phyloP scores from a whole-genome alignment of 2,113 vertebrate species.

The Sorex araneus region DNA sequence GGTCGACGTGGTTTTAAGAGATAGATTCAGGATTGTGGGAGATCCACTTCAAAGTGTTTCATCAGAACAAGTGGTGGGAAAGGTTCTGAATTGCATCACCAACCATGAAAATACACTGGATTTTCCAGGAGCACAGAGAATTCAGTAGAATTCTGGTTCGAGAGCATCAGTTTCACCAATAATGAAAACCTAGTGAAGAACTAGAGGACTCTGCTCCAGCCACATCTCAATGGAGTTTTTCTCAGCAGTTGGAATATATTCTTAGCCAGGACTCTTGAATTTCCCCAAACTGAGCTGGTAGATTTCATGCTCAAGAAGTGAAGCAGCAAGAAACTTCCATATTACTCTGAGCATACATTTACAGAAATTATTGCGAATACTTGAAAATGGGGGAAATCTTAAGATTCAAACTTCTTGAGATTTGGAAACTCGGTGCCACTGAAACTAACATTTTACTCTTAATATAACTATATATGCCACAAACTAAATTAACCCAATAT shows the following conservation, averaged over 20 bases:
- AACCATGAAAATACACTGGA: background rate
- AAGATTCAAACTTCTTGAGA: background rate
- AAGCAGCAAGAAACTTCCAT: background rate
- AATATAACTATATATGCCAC: background rate
- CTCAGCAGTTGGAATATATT: background rate
- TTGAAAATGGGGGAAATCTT: background rate
- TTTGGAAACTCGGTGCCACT: background rate
- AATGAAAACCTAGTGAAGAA: background rate
- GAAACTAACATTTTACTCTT: background rate
- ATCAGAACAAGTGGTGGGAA: background rate
- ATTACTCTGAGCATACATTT: background rate
- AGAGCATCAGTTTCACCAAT: too few relatives aligned
- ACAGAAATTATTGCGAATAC: background rate
- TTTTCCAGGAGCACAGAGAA: background rate
- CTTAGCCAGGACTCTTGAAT: background rate
- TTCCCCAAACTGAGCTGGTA: background rate
- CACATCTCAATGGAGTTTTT: background rate
- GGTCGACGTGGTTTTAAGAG: background rate
- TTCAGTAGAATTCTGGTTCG: background rate
- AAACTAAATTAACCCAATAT: background rate
- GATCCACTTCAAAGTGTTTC: conserved; percentile 4
- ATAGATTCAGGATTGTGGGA: background rate
- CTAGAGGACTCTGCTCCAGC: background rate
- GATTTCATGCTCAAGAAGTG: background rate
- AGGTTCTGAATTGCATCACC: background rate